Base-by-base conservation (phyloP, 2,113 vertebrate species). In the Megaceryle torquata region DNA sequence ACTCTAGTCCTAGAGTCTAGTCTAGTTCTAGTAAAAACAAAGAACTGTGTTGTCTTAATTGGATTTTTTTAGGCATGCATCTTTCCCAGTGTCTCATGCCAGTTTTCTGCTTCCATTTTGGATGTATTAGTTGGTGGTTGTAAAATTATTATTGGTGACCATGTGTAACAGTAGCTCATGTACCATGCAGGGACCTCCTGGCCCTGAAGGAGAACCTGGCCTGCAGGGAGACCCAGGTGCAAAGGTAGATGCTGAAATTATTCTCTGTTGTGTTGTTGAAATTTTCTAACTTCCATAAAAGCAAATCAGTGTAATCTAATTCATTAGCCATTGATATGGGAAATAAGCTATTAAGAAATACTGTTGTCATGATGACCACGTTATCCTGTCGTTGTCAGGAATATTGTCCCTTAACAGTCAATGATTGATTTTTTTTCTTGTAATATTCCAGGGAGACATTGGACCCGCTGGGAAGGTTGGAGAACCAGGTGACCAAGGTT, bases 161-260 rank as follows among this genome's bases (percentile, higher is more conserved):
- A 13, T 16, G 17, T 82, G 24, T 92, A 87, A 96, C 18, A 43
- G 56, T 65, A 85, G 17, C 37, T 87, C 20, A 80, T 76, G 50
- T 88, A 50, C 76, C 39, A 22, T 83, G 28, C 72, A 99, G 99
- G 99, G 99, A 94, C 95, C 94, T 74, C 98, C 98, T 95, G 99
- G 99, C 81, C 91, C 95, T 82, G 99, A 99, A 92, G 99, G 99
- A 81, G 99, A 99, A 77, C 77, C 95, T 56, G 99, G 99, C 86
- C 93, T 97, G n/a, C 97, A 98, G 51, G 99, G 99, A 72, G 99
- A 99, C 89, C 98, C 97, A 15, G 99, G 99, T 5, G 51, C 94
- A 92, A 99, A 99, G 99, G 99, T 99, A 97, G 97, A 89, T 84
- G 17, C 29, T 89, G 37, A 24, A 78, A 56, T 82, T 65, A 20